phyloP scores from a whole-genome alignment of 2,113 vertebrate genomes.

The Edolisoma coerulescens region DNA sequence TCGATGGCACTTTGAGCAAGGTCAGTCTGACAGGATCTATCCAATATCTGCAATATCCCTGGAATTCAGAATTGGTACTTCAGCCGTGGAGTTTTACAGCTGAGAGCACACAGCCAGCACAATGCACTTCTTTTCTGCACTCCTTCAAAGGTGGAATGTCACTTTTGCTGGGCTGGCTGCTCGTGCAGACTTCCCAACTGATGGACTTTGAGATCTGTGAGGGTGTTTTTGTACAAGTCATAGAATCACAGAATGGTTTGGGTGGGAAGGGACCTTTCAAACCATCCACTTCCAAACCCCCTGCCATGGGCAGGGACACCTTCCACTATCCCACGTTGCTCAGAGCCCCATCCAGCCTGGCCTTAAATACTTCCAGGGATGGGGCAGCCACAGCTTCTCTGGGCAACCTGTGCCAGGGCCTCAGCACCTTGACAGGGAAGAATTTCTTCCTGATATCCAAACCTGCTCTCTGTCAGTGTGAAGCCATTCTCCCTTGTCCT shows the following conservation, averaged over 20 bases:
- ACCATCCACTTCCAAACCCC: rapidly evolving
- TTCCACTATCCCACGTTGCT: rapidly evolving
- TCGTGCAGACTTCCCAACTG: background rate
- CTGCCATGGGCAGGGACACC: background rate
- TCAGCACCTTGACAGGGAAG: rapidly evolving
- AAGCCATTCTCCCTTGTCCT: background rate
- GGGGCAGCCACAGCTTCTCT: background rate
- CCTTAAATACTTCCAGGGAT: rapidly evolving
- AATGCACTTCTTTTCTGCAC: background rate
- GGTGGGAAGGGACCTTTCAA: background rate
- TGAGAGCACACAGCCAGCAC: background rate
- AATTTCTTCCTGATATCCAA: background rate
- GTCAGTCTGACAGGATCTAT: background rate
- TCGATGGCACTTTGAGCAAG: background rate
- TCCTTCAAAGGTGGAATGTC: background rate
- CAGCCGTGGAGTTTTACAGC: background rate
- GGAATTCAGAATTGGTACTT: background rate
- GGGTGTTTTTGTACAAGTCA: background rate
- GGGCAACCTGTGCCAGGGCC: background rate
- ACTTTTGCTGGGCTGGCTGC: background rate
- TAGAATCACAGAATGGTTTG: background rate
- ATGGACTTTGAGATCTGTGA: background rate
- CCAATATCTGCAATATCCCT: background rate
- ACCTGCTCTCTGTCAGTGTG: rapidly evolving
- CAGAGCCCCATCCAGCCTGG: background rate